Evolutionary conservation across 2,888 invertebrate species (phyloP).

Genomic region (Zonitis immaculata): DNA sequence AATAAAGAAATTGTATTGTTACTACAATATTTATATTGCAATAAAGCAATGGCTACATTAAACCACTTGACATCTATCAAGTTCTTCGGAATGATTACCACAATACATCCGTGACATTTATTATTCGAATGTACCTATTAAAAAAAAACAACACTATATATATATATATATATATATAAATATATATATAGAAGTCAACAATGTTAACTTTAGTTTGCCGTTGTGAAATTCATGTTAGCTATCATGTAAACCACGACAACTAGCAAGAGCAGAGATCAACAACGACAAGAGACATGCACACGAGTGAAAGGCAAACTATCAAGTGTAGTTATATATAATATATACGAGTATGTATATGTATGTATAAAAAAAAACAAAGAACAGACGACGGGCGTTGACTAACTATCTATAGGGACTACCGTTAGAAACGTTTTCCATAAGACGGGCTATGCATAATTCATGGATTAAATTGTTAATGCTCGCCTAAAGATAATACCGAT

Average conservation of each 20-base stretch:
- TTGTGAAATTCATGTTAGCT: background rate
- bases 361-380: background rate
- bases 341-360: too few species aligned
- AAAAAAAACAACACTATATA: too few species aligned
- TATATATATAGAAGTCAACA: background rate
- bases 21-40: background rate
- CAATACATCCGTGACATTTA: background rate
- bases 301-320: background rate
- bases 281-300: background rate
- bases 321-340: too few species aligned
- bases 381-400: conserved; percentile 11
- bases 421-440: conserved; percentile 29
- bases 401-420: conserved; percentile 24
- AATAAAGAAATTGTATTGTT: background rate
- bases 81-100: background rate
- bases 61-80: background rate
- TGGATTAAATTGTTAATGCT: conserved; percentile 40
- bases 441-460: conserved; percentile 40
- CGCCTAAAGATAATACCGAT: conserved; percentile 37
- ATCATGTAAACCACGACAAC: background rate
- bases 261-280: background rate
- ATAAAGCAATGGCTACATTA: background rate
- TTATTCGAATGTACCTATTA: too few species aligned
- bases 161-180: too few species aligned
- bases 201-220: background rate